These are phyloP conservation scores for Synergus itoensis DNA, from an alignment of 2,888 invertebrate genomes.

Conservation along the genomic window DNA sequence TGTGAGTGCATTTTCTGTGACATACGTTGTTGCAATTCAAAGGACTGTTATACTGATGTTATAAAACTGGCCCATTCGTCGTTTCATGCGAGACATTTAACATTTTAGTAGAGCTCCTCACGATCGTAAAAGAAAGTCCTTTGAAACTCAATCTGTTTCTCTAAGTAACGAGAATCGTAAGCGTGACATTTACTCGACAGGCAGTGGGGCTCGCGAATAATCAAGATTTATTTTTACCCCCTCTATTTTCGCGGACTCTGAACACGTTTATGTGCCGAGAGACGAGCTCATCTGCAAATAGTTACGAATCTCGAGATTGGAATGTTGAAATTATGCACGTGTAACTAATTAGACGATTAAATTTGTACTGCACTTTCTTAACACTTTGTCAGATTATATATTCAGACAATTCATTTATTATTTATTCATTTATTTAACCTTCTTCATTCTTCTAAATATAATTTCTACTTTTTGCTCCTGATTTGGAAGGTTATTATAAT, in stretches of 20 bases:
- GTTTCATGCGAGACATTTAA: conserved; percentile 37
- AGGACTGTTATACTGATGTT: conserved; percentile 5
- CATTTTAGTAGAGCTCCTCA: conserved; percentile 38
- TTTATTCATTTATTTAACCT: too few relatives aligned
- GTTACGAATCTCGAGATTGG: not conserved
- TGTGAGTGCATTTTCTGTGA: not conserved
- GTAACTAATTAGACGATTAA: not conserved
- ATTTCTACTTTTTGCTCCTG: too few relatives aligned
- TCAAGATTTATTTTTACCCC: conserved; percentile 27
- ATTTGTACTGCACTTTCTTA: not conserved
- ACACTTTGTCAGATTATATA: not conserved
- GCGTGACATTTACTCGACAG: conserved; percentile 34
- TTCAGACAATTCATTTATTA: too few relatives aligned
- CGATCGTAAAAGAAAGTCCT: conserved; percentile 32
- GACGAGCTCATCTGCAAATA: conserved; percentile 3
- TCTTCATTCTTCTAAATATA: not conserved
- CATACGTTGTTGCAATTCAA: conserved; percentile 17
- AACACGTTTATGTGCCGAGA: conserved; percentile 6
- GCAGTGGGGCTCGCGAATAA: not conserved
- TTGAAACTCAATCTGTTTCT: conserved; percentile 38
- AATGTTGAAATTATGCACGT: conserved; percentile 1
- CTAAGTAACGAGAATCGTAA: conserved; percentile 39
- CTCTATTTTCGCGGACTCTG: conserved; percentile 22
- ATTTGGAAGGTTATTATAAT: too few relatives aligned
- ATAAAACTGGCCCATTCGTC: conserved; percentile 22